Percentiles rank a stretch among this genome's conserved stretches.
Evolutionary conservation across 2,113 vertebrate species (phyloP).

Genomic region (Mirounga angustirostris): DNA sequence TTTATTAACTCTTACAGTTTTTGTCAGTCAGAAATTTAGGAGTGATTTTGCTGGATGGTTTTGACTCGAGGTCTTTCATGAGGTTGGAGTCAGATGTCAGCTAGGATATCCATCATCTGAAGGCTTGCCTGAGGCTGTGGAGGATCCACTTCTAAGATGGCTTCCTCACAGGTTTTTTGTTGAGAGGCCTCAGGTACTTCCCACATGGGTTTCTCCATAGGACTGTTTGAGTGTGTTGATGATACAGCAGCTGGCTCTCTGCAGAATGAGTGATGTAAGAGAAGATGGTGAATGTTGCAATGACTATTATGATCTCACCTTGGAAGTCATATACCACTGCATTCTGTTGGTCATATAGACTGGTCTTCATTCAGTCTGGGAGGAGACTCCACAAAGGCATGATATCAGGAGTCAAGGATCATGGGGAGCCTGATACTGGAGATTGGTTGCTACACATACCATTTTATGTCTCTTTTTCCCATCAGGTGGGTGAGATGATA

Average conservation of each 20-base stretch:
- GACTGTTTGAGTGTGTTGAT: neutral
- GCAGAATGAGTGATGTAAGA: neutral
- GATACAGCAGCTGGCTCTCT: neutral
- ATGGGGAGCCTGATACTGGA: neutral
- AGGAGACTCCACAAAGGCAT: neutral
- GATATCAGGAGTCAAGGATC: neutral
- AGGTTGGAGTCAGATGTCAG: neutral
- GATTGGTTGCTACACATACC: fast-evolving
- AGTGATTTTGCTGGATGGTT: neutral
- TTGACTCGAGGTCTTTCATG: neutral
- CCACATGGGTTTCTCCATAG: neutral
- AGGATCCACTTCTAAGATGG: neutral
- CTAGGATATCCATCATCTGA: neutral
- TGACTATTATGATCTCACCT: neutral
- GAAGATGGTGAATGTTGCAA: neutral
- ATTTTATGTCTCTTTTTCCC: neutral
- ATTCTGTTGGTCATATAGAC: neutral
- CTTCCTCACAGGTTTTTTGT: neutral
- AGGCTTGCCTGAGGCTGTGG: neutral
- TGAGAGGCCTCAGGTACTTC: neutral
- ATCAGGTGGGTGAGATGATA: neutral
- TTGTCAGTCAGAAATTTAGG: neutral
- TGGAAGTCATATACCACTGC: neutral
- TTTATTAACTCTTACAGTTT: neutral
- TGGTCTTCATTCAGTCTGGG: neutral